Base-by-base conservation (phyloP, 37 sponge, comb jelly and placozoan genomes). In the Geodia barretti region DNA sequence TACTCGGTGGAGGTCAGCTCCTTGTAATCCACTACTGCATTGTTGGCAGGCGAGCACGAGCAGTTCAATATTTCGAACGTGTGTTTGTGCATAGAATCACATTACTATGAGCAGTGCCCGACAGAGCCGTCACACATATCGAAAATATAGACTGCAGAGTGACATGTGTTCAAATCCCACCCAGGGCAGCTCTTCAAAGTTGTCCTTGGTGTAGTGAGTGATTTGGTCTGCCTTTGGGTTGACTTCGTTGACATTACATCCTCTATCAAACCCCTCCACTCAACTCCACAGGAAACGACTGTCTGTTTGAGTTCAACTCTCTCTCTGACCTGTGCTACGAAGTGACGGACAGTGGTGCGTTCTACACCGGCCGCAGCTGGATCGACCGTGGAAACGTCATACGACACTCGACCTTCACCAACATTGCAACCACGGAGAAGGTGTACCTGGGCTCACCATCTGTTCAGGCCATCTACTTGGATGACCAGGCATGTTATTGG, bases 401-500 rank as follows among this genome's bases (percentile, higher is more conserved):
- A 1, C 28, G 43, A 28, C 35, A 84, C 60, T 64, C 62, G 8
- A 25, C 33, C n/a, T 84, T 84, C 42, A 67, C 21, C 26, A 39
- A 68, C 61, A 84, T 84, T 24, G 20, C 1, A 0, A 77, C 78
- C 64, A 84, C 78, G 14, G 85, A 84, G 71, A 77, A 84, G 37
- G 54, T 40, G n/a, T 58, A 41, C 36, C 78, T 84, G 39, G 85
- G 85, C 1, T 33, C 58, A 23, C 68, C 69, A 20, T 84, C 85
- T 3, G 85, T 84, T 41, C 85, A 84, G 63, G 85, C 85, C 31
- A 84, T 84, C 54, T 84, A 84, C 64, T 66, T 84, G 32, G 85
- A 84, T 84, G 85, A 83, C 34, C 84, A 83, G 84, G 84, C 76
- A 40, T n/a, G n/a, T n/a, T n/a, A n/a, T n/a, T n/a, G n/a, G n/a